phyloP scores from a whole-genome alignment of 2,797 vertebrate genomes.

The Coccyzus lansbergi region DNA sequence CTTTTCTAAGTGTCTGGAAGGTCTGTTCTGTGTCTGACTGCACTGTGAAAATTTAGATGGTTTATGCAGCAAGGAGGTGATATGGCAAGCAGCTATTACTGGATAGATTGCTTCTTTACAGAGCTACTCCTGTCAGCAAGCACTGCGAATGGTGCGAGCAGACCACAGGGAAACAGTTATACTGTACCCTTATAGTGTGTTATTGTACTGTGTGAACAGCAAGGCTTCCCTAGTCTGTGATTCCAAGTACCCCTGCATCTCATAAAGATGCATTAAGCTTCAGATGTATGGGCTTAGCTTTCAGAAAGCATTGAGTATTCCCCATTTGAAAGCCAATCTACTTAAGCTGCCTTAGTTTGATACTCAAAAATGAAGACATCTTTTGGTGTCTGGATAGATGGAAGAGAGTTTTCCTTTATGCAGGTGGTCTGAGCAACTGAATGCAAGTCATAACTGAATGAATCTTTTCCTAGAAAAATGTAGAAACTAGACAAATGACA shows the following conservation, averaged over 20 bases:
- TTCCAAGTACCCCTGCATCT: background rate
- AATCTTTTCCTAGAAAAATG: background rate
- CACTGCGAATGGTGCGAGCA: background rate
- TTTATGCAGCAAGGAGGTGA: background rate
- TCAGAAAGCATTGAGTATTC: background rate
- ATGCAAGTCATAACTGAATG: background rate
- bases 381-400: background rate
- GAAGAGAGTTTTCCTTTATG: background rate
- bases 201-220: background rate
- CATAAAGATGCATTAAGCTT: background rate
- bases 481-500: background rate
- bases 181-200: background rate
- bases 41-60: background rate
- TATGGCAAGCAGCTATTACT: background rate
- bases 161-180: background rate
- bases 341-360: background rate
- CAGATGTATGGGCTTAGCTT: background rate
- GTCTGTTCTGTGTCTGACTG: background rate
- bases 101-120: background rate
- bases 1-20: background rate
- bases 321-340: background rate
- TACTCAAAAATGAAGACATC: background rate
- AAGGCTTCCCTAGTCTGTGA: background rate
- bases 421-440: background rate
- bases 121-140: fast-evolving